phyloP scores from a whole-genome alignment of 2,888 invertebrate species.

The Nymphalis urticae region DNA sequence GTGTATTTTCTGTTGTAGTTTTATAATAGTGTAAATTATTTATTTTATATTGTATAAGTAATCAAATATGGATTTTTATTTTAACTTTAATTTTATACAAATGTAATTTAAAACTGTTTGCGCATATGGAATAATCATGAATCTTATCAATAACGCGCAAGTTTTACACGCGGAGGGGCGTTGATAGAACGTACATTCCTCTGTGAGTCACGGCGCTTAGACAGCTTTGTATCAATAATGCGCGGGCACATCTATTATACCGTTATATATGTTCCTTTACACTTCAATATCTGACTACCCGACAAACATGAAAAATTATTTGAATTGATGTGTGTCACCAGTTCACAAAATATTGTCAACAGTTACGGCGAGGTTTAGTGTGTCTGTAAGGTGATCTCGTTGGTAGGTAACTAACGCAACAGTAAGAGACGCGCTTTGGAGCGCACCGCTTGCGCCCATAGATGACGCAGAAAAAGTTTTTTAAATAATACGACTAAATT shows the following conservation, averaged over 20 bases:
- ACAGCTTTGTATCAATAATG: conserved; percentile 8
- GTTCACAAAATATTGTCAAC: conserved; percentile 29
- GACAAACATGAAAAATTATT: conserved; percentile 18
- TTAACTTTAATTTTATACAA: no score
- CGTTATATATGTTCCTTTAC: conserved; percentile 25
- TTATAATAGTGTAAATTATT: no score
- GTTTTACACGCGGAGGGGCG: conserved; percentile 26
- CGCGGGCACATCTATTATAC: conserved; percentile 17
- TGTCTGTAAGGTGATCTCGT: conserved; percentile 37
- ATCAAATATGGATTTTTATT: no score
- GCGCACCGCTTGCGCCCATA: conserved; percentile 68
- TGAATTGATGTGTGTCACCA: conserved; percentile 14
- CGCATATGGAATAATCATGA: conserved; percentile 21
- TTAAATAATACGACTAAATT: conserved; percentile 35
- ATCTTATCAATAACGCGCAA: conserved; percentile 24
- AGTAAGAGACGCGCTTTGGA: conserved; percentile 70
- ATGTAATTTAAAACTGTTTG: not conserved
- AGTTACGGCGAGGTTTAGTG: conserved; percentile 27
- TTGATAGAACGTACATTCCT: conserved; percentile 23
- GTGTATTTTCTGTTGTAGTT: no score
- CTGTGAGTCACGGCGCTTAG: conserved; percentile 25
- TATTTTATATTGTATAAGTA: no score
- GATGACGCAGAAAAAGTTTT: conserved; percentile 33
- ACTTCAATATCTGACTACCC: conserved; percentile 21
- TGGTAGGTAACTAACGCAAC: conserved; percentile 37